Conservation (phyloP, 2,888 invertebrate genomes). For the Tanypteryx hageni region DNA sequence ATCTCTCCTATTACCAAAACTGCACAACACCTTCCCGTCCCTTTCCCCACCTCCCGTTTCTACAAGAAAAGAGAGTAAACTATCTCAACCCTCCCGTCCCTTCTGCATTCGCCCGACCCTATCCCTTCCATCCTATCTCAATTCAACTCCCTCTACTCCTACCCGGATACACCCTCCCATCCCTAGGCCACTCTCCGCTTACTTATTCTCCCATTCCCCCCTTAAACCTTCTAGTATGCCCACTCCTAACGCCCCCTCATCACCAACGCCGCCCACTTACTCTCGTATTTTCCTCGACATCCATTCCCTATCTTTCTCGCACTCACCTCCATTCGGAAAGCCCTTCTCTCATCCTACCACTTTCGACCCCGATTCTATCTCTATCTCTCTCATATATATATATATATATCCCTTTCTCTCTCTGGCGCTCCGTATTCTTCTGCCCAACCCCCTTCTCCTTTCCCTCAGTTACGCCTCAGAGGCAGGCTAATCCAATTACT, state of each 20-base stretch:
- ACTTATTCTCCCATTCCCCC: neutral
- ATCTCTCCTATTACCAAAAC: no score
- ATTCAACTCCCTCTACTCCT: neutral
- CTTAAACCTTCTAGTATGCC: no score
- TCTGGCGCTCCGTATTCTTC: neutral
- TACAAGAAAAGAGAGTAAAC: neutral
- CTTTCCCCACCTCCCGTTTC: neutral
- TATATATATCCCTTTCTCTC: no score
- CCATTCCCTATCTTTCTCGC: neutral
- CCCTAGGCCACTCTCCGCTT: neutral
- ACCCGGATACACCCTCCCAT: neutral
- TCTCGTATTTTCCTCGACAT: neutral
- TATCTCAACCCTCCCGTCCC: neutral
- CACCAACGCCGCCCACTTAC: neutral
- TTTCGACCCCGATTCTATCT: neutral
- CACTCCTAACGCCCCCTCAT: neutral
- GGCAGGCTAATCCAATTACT: constrained; percentile 46
- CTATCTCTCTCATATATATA: no score
- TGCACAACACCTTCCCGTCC: neutral
- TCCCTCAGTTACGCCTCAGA: constrained; percentile 31
- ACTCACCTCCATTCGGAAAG: no score
- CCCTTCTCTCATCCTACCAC: neutral
- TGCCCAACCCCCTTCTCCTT: neutral
- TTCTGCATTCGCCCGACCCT: neutral
- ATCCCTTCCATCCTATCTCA: neutral